Percentiles rank a stretch among this genome's conserved stretches.
Evolutionary conservation across 2,888 invertebrate genomes (phyloP).

Genomic region (Ernsta delagoae): DNA sequence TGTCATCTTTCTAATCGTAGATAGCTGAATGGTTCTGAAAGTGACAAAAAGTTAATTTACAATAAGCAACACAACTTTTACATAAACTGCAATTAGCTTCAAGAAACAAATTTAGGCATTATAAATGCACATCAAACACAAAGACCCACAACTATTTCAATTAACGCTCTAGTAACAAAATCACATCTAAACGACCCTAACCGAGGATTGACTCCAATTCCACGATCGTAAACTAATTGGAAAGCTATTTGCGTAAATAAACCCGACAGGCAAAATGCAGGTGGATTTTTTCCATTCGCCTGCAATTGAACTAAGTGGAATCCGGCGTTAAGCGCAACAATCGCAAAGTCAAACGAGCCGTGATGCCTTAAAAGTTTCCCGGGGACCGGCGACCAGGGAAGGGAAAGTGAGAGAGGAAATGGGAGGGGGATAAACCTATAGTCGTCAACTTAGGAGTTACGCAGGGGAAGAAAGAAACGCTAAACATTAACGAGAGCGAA

Average conservation of each 20-base stretch:
- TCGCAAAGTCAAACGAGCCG: slow-evolving; percentile 28
- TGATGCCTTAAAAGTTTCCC: slow-evolving; percentile 19
- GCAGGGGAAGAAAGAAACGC: background rate
- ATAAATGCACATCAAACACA: background rate
- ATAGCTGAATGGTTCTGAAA: too few relatives aligned
- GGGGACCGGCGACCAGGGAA: background rate
- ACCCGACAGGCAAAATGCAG: background rate
- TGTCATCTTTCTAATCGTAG: too few relatives aligned
- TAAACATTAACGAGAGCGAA: background rate
- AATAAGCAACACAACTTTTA: background rate
- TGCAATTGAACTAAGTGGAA: slow-evolving; percentile 33
- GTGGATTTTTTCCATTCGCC: slow-evolving; percentile 1
- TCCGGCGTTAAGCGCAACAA: slow-evolving; percentile 27
- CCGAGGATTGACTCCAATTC: background rate
- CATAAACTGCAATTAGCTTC: background rate
- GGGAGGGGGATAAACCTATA: background rate
- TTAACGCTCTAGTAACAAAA: background rate
- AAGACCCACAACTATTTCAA: background rate
- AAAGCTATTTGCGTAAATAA: background rate
- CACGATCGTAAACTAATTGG: background rate
- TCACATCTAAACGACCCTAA: background rate
- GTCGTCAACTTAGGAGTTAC: background rate
- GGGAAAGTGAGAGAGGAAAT: background rate
- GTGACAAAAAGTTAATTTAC: too few relatives aligned
- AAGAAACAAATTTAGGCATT: background rate